Conservation (phyloP, 1,140 invertebrate species). For the Acyrthosiphon pisum region DNA sequence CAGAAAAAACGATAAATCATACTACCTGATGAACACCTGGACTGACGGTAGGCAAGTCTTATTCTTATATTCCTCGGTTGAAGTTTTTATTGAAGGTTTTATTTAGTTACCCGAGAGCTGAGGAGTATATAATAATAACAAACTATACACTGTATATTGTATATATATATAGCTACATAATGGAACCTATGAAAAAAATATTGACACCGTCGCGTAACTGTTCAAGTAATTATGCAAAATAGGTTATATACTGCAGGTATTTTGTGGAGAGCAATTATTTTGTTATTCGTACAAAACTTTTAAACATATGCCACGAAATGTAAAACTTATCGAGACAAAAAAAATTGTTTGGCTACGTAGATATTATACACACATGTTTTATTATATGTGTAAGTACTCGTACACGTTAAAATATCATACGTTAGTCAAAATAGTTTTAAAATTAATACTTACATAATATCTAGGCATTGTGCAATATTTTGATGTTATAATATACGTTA, state of each 20-base stretch:
- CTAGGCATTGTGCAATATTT: background rate
- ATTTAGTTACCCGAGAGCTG: background rate
- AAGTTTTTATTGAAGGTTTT: background rate
- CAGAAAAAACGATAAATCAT: background rate
- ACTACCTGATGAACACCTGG: conserved; percentile 21
- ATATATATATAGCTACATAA: background rate
- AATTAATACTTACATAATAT: background rate
- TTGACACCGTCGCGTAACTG: background rate
- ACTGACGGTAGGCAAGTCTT: background rate
- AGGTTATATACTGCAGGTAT: background rate
- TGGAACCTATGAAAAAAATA: background rate
- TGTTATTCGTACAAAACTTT: background rate
- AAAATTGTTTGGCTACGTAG: background rate
- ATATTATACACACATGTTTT: background rate
- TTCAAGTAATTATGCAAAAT: conserved; percentile 2
- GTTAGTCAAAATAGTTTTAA: background rate
- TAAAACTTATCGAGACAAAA: background rate
- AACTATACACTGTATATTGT: background rate
- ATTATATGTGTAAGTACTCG: background rate
- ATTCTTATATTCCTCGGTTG: too few species aligned
- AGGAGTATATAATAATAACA: background rate
- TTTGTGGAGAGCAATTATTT: background rate
- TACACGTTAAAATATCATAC: background rate
- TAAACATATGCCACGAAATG: background rate
- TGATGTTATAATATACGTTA: background rate